Evolutionary conservation across 2,113 vertebrate genomes (phyloP).

Genomic region (Caloenas nicobarica): DNA sequence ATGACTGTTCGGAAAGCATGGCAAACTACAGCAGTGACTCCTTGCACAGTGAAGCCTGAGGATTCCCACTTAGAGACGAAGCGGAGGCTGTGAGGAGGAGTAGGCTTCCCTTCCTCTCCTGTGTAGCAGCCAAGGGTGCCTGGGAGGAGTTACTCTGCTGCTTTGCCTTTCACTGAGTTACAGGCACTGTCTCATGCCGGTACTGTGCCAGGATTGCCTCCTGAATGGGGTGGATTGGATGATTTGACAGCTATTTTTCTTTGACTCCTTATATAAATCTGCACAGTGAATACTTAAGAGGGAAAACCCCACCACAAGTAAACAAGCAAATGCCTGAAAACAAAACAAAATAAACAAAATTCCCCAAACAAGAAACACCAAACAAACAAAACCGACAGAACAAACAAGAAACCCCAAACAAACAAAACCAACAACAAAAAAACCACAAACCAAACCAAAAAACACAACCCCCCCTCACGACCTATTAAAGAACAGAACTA

Average conservation of each 20-base stretch:
- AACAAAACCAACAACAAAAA: background rate
- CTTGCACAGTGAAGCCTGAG: background rate
- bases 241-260: background rate
- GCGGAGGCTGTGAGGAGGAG: background rate
- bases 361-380: too few relatives aligned
- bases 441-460: too few relatives aligned
- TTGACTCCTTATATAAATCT: background rate
- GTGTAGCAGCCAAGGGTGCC: background rate
- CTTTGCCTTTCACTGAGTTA: background rate
- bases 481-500: background rate
- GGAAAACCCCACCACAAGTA: background rate
- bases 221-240: background rate
- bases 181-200: background rate
- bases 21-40: background rate
- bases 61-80: background rate
- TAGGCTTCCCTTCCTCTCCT: background rate
- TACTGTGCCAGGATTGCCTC: background rate
- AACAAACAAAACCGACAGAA: too few relatives aligned
- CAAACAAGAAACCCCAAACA: too few relatives aligned
- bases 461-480: too few relatives aligned
- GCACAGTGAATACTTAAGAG: background rate
- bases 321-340: background rate
- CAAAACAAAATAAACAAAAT: too few relatives aligned
- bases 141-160: background rate
- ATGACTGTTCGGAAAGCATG: fast-evolving